A percentile compares a stretch with the other conserved stretches of the same genome.
Evolutionary conservation across 1,140 invertebrate species (phyloP).

Genomic region (Mylabris phalerata): DNA sequence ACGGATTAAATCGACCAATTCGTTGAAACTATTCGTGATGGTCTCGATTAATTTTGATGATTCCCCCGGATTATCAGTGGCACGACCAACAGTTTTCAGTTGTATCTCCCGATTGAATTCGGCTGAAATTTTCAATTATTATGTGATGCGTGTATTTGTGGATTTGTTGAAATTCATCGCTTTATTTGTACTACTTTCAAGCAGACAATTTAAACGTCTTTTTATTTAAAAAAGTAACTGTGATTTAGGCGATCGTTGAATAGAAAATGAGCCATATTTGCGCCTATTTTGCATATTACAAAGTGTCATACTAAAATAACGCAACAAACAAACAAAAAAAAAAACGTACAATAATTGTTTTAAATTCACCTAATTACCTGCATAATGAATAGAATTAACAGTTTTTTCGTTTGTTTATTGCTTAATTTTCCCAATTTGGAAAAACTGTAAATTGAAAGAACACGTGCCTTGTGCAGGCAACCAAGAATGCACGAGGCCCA

Average conservation of each 20-base stretch:
- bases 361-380: no score
- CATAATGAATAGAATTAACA: no score
- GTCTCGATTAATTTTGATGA: constrained; percentile 30
- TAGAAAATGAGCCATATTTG: background rate
- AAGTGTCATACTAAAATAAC: no score
- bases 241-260: no score
- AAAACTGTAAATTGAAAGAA: no score
- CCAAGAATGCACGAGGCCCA: no score
- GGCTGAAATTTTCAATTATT: constrained; percentile 22
- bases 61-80: constrained; percentile 11
- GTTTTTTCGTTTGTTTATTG: no score
- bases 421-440: no score
- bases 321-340: no score
- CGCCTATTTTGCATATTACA: background rate
- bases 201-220: background rate
- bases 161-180: constrained; percentile 2
- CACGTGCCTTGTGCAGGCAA: no score
- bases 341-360: no score
- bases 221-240: no score
- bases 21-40: constrained; percentile 25
- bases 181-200: constrained; percentile 8
- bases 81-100: constrained; percentile 9
- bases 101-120: constrained; percentile 25
- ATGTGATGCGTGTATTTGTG: background rate
- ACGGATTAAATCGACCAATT: constrained; percentile 32